Percentiles rank a stretch among this genome's conserved stretches.
Conservation (phyloP, 2,888 invertebrate species). For the Quadroppia sp. region DNA sequence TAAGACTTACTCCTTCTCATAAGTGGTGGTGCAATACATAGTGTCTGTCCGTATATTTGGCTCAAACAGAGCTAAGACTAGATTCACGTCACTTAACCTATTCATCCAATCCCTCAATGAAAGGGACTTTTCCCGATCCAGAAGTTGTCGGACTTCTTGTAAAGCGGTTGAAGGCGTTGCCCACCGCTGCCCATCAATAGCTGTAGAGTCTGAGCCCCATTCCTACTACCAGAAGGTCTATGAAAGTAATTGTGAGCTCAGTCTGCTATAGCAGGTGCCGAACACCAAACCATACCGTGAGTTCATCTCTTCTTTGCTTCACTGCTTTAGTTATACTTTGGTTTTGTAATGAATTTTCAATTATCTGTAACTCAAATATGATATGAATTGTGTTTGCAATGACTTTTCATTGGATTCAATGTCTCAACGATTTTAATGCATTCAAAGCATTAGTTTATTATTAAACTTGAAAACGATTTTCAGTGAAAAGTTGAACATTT, state of each 20-base stretch:
- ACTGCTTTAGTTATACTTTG: background rate
- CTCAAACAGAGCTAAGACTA: slow-evolving; percentile 8
- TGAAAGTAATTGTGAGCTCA: background rate
- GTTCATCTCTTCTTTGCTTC: background rate
- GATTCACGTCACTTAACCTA: slow-evolving; percentile 14
- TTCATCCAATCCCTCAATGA: slow-evolving; percentile 16
- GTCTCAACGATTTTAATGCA: background rate
- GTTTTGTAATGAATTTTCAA: background rate
- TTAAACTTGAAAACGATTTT: background rate
- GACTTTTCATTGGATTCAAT: background rate
- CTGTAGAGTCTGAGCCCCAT: background rate
- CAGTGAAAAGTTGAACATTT: background rate
- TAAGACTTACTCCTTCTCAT: slow-evolving; percentile 1
- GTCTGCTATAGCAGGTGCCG: background rate
- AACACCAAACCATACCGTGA: background rate
- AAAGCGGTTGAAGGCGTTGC: slow-evolving; percentile 21
- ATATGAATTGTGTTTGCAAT: background rate
- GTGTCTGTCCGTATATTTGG: background rate
- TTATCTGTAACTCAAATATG: background rate
- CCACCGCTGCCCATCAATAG: slow-evolving; percentile 17
- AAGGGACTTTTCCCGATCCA: slow-evolving; percentile 10
- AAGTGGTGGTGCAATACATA: slow-evolving; percentile 3
- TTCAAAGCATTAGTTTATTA: background rate
- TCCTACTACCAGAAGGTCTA: slow-evolving; percentile 4
- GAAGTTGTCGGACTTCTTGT: slow-evolving; percentile 19